A percentile compares a stretch with the other conserved stretches of the same genome.
Evolutionary conservation across 2,113 vertebrate species (phyloP).

Genomic region (Rhipidura dahli): DNA sequence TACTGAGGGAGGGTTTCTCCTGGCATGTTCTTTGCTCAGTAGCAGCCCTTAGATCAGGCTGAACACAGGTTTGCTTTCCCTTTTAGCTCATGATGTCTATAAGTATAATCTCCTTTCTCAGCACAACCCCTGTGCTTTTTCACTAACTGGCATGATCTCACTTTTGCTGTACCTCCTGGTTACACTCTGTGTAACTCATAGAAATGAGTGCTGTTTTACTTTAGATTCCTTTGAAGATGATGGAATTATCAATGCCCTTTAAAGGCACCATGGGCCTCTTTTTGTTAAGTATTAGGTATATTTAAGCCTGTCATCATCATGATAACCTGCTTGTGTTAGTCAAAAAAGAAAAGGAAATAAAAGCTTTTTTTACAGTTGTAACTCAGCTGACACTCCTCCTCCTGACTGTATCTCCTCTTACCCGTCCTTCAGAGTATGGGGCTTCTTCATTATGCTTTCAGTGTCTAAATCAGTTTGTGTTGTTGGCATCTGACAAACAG

Average conservation of each 20-base stretch:
- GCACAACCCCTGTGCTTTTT: neutral
- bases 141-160: neutral
- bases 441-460: neutral
- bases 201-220: neutral
- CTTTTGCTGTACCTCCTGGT: neutral
- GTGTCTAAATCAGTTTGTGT: neutral
- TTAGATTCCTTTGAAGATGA: neutral
- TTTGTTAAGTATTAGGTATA: neutral
- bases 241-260: neutral
- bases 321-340: neutral
- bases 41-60: neutral
- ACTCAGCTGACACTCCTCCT: neutral
- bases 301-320: neutral
- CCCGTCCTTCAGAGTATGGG: accelerated
- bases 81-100: neutral
- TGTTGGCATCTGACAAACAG: neutral
- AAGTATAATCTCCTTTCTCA: neutral
- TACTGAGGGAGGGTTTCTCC: neutral
- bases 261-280: neutral
- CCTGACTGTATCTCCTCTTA: neutral
- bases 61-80: neutral
- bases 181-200: neutral
- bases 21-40: neutral
- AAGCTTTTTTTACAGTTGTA: neutral
- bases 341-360: neutral